Evolutionary conservation across 2,797 vertebrate species (phyloP), one percentile per base, ranked within the genome.

Genomic region (Tenualosa ilisha): DNA sequence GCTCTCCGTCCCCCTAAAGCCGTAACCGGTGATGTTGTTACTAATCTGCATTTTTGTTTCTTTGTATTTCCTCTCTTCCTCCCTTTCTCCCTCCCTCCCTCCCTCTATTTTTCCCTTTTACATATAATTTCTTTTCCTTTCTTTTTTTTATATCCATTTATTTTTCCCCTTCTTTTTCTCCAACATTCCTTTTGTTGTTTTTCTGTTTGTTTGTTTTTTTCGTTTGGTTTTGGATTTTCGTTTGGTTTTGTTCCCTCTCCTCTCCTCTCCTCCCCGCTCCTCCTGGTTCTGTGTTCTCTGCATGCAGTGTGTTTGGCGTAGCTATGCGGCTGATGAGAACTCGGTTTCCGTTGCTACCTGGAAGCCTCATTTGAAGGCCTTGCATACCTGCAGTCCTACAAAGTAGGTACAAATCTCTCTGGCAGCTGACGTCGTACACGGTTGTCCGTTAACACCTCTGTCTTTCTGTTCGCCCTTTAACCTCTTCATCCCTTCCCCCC

Each of bases 261-360:
- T 26, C 4, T 59, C 40, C 49, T 26, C 53, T 85, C n/a, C 61
- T 79, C 26, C 82, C 82, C 7, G 11, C 53, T 54, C 53, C 53
- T 49, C 46, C 56, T 54, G 50, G 51, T 79, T 51, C 37, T 68
- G 53, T 88, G 43, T 88, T 22, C 85, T 84, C 53, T 63, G 87
- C 84, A 88, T 86, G 87, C 87, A 88, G 85, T 86, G 86, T 86
- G 85, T 88, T 84, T 88, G 87, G 53, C 75, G 43, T 95, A 99
- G 98, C 96, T 99, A 99, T 93, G 97, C 98, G 90, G 98, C 98
- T 96, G 98, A 99, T 96, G 98, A 98, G 97, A 98, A 99, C 96
- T 99, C 98, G 89, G 97, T 99, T 97, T 99, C 98, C 97, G 96
- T 99, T 96, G 98, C 98, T 94, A 99, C 98, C 96, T 99, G 98